Evolutionary conservation across 2,797 vertebrate species (phyloP).

Genomic region (Picus viridis): DNA sequence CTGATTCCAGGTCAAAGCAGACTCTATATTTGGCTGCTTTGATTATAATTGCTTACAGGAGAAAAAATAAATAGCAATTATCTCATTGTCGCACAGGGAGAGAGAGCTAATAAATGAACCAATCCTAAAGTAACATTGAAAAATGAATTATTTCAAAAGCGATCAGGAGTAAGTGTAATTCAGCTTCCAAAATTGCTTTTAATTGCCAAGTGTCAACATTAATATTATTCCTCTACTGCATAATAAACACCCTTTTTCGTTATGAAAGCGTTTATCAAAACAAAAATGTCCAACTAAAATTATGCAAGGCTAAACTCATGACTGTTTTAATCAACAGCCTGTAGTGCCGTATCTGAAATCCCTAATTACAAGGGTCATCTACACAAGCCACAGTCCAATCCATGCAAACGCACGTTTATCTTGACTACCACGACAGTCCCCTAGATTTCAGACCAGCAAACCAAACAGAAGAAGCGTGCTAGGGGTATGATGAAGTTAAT

Average conservation of each 20-base stretch:
- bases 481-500: conserved; percentile 33
- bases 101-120: conserved; percentile 48
- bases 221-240: not conserved
- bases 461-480: conserved; percentile 19
- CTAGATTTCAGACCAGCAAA: conserved; percentile 12
- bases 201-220: conserved; percentile 52
- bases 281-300: conserved; percentile 10
- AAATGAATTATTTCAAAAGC: conserved; percentile 48
- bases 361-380: conserved; percentile 30
- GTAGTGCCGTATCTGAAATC: not conserved
- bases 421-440: not conserved
- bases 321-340: not conserved
- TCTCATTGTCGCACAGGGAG: conserved; percentile 45
- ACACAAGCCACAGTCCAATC: not conserved
- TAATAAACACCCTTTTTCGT: conserved; percentile 26
- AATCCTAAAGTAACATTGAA: not conserved
- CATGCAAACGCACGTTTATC: not conserved
- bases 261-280: conserved; percentile 37
- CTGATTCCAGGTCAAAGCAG: conserved; percentile 41
- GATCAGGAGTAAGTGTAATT: conserved; percentile 25
- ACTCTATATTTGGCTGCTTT: conserved; percentile 34
- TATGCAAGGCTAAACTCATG: not conserved
- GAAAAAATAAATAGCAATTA: conserved; percentile 69
- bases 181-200: conserved; percentile 37
- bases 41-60: conserved; percentile 54